phyloP scores from a whole-genome alignment of 2,113 vertebrate genomes.

The Etia nguti region DNA sequence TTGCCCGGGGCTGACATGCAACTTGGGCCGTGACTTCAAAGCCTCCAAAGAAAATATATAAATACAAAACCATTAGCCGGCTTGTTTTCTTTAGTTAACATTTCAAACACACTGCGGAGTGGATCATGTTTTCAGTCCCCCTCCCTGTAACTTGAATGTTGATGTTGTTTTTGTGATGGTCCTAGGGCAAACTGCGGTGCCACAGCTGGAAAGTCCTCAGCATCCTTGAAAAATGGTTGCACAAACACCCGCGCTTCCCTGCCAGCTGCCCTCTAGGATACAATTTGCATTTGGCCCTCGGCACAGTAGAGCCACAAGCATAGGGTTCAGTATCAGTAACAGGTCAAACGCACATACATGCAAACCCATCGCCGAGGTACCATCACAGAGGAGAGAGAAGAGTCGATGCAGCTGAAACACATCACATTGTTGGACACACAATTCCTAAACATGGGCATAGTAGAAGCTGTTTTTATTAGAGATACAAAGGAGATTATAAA shows the following conservation, averaged over 20 bases:
- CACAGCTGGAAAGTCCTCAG: conserved; percentile 48
- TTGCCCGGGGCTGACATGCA: conserved; percentile 48
- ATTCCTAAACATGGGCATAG: not conserved
- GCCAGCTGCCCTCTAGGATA: conserved; percentile 17
- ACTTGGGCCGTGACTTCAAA: conserved; percentile 64
- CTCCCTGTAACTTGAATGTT: conserved; percentile 30
- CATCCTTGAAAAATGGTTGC: conserved; percentile 24
- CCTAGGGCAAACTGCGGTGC: conserved; percentile 22
- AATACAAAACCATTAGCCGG: conserved; percentile 72
- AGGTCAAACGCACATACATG: conserved; percentile 3
- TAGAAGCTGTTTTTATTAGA: conserved; percentile 18
- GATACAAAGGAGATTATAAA: conserved; percentile 46
- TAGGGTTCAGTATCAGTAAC: conserved; percentile 23
- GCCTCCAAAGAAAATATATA: conserved; percentile 71
- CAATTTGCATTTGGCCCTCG: conserved; percentile 53
- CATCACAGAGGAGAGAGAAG: not conserved
- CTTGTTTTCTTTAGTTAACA: conserved; percentile 74
- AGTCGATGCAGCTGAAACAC: not conserved
- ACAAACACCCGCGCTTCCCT: conserved; percentile 33
- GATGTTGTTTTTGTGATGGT: conserved; percentile 59
- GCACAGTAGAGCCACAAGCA: conserved; percentile 20
- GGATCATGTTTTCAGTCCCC: conserved; percentile 57
- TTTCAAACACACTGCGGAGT: conserved; percentile 67
- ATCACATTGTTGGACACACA: not conserved
- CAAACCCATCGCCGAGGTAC: not conserved